These are phyloP conservation scores for Drosophila anceps DNA, from an alignment of 2,888 invertebrate genomes.

Conservation along the genomic window DNA sequence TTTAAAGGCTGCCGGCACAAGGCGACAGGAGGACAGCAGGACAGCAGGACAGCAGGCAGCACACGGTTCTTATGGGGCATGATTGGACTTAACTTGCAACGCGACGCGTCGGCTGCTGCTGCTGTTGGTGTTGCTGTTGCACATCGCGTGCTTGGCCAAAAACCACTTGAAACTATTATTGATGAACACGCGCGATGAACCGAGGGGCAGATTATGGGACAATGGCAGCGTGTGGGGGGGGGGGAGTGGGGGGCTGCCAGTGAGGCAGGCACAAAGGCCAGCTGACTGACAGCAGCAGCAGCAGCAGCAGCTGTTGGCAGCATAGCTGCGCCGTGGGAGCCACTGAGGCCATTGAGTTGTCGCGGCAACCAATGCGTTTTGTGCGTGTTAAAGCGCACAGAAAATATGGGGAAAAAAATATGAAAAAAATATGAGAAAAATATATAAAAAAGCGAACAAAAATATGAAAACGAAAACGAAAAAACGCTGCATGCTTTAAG, in stretches of 20 bases:
- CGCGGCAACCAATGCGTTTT: slow-evolving; percentile 70
- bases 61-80: slow-evolving; percentile 4
- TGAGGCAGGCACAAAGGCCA: slow-evolving; percentile 44
- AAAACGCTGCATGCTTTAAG: slow-evolving; percentile 51
- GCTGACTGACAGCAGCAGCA: slow-evolving; percentile 53
- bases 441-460: background rate
- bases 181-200: slow-evolving; percentile 54
- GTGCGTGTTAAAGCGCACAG: slow-evolving; percentile 69
- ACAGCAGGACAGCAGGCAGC: background rate
- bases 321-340: background rate
- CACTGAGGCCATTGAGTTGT: slow-evolving; percentile 35
- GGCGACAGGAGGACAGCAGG: background rate
- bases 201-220: slow-evolving; percentile 3
- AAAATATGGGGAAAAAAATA: slow-evolving; percentile 18
- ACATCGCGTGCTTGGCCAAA: slow-evolving; percentile 65
- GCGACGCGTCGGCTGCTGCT: slow-evolving; percentile 1
- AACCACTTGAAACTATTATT: slow-evolving; percentile 75
- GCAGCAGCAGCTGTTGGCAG: slow-evolving; percentile 2
- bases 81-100: slow-evolving; percentile 24
- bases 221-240: background rate
- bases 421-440: no score
- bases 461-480: slow-evolving; percentile 42
- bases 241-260: background rate
- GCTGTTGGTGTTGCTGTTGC: slow-evolving; percentile 44
- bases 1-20: background rate